Conservation (phyloP, 2,797 vertebrate genomes). For the Artibeus jamaicensis region DNA sequence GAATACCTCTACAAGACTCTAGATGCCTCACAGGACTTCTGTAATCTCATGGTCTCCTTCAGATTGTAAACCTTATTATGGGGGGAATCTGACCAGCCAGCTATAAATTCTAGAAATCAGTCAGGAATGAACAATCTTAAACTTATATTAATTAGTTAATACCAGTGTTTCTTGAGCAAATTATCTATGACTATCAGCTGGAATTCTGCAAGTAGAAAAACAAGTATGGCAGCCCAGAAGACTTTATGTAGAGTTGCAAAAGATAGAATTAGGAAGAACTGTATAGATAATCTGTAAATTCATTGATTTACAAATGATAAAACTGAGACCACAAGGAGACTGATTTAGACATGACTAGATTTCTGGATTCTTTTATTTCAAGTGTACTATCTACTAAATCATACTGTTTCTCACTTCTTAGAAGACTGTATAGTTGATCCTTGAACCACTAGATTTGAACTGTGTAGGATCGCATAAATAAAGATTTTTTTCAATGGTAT, state of each 20-base stretch:
- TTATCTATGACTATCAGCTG: background rate
- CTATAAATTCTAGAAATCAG: background rate
- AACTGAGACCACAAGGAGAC: background rate
- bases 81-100: background rate
- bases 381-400: background rate
- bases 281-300: background rate
- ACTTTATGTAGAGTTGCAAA: background rate
- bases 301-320: background rate
- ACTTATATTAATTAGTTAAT: background rate
- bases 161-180: background rate
- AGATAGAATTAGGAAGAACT: background rate
- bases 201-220: background rate
- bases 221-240: background rate
- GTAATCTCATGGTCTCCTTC: background rate
- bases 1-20: background rate
- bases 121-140: background rate
- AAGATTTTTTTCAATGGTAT: background rate
- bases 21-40: background rate
- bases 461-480: background rate
- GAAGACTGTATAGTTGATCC: background rate
- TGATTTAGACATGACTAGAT: background rate
- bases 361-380: slow-evolving; percentile 3
- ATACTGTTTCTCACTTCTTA: background rate
- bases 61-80: background rate
- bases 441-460: background rate